A percentile compares a stretch with the other conserved stretches of the same genome.
phyloP scores from a whole-genome alignment of 2,113 vertebrate genomes.

The Actenoides hombroni region DNA sequence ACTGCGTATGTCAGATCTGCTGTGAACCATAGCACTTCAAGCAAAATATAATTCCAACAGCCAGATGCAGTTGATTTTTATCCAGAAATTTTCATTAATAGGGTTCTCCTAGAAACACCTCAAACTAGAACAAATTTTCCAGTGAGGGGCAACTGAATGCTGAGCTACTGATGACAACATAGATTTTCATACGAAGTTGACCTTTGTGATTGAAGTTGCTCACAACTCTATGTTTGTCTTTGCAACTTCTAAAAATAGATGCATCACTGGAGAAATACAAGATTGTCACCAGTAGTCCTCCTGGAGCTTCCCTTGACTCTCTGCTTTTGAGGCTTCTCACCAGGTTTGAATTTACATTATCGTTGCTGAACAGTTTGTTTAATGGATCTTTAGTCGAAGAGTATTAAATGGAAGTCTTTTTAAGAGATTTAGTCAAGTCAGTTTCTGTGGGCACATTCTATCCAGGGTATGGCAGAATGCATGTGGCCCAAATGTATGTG shows the following conservation, averaged over 20 bases:
- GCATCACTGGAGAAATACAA: background rate
- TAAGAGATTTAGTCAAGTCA: background rate
- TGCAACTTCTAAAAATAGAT: background rate
- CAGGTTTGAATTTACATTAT: background rate
- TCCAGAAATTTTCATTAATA: background rate
- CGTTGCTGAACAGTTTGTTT: background rate
- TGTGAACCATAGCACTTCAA: background rate
- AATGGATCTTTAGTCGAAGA: background rate
- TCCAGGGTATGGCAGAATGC: background rate
- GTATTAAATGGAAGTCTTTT: background rate
- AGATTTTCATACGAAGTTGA: background rate
- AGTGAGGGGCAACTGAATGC: background rate
- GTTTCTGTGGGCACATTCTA: background rate
- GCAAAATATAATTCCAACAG: background rate
- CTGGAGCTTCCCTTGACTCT: background rate
- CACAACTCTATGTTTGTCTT: background rate
- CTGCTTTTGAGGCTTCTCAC: background rate
- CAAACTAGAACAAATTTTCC: background rate
- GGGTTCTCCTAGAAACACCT: background rate
- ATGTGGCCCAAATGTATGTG: background rate
- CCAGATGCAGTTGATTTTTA: background rate
- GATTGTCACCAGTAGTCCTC: background rate
- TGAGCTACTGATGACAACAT: background rate
- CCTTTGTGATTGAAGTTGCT: background rate
- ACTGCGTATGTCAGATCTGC: background rate